These are phyloP conservation scores for Clitarchus hookeri DNA, from an alignment of 2,888 invertebrate genomes.

Conservation along the genomic window DNA sequence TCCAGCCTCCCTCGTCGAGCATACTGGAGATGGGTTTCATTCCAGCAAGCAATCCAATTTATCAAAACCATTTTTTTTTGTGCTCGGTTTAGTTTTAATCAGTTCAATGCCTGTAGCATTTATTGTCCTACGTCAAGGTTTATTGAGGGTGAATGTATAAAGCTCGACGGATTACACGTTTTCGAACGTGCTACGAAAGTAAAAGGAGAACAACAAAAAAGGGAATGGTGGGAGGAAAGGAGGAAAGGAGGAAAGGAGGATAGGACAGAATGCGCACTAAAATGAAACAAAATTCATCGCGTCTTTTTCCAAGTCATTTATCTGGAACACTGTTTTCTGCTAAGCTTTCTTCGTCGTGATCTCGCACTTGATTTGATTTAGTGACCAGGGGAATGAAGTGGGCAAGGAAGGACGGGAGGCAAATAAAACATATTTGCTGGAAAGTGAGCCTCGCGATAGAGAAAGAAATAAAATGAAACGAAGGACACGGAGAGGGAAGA, in stretches of 20 bases:
- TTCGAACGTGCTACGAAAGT: not conserved
- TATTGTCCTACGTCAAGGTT: not conserved
- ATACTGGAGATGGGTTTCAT: not conserved
- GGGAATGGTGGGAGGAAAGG: not conserved
- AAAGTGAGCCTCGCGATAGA: not conserved
- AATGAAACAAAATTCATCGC: constrained; percentile 22
- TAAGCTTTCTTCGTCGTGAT: constrained; percentile 3
- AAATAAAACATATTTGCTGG: constrained; percentile 4
- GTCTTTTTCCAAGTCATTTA: constrained; percentile 22
- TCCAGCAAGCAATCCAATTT: not conserved
- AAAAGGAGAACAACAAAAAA: too few species aligned
- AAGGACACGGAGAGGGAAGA: not conserved
- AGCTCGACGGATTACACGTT: not conserved
- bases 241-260: not conserved
- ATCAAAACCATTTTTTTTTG: not conserved
- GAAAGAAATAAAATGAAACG: not conserved
- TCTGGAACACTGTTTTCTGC: constrained; percentile 19
- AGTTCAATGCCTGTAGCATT: not conserved
- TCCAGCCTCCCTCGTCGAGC: not conserved
- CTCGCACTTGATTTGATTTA: constrained; percentile 21
- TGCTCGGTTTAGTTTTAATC: constrained; percentile 3
- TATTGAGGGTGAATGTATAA: constrained; percentile 7
- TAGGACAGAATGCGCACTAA: not conserved
- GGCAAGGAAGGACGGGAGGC: not conserved
- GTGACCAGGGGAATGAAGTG: constrained; percentile 3